Base-by-base conservation (phyloP, 2,888 invertebrate genomes). In the Sinodicranocentrus sp. region DNA sequence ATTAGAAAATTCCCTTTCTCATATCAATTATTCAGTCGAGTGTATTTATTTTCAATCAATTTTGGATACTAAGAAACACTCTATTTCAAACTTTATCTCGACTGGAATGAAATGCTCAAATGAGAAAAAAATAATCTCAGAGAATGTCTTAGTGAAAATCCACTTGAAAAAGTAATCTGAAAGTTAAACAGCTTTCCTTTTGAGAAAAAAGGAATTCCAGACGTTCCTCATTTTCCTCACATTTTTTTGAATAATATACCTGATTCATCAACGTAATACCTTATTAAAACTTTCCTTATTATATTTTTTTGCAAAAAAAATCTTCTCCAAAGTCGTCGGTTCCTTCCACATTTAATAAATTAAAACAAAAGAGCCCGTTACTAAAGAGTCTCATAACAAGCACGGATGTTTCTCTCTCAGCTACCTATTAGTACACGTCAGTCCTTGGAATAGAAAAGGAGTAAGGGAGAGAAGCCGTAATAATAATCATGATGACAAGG, bases 401-500 rank as follows among this genome's bases (percentile, higher is more conserved):
- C 28, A 43, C n/a, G 25, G n/a, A 39, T 28, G 71, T 65, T 68
- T 43, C 13, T 59, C 23, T 67, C 68, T 68, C 61, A 33, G 82
- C 82, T 76, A 76, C 82, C 76, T 82, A 76, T 75, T 82, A 82
- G 68, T 75, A 70, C 68, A 67, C 76, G 61, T 76, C 75, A 67
- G 75, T 54, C 80, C 44, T 54, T 48, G 28, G 63, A 75, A 63
- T 33, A 71, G 33, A 65, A 54, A 73, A 23, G 57, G 33, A 67
- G 63, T 48, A 76, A 72, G 25, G n/a, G n/a, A 54, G 65, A 75
- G 59, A 72, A 76, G 76, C 63, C 75, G 73, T 82, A 82, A 82
- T 82, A 82, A 82, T 82, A 73, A 82, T 82, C 73, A 82, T 71
- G 82, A 75, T 82, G 86, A 87, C 84, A 83, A 84, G 83, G 84